Percentiles rank a stretch among this genome's conserved stretches.
Evolutionary conservation across 2,888 invertebrate genomes (phyloP).

Genomic region (Tortrix viridana): DNA sequence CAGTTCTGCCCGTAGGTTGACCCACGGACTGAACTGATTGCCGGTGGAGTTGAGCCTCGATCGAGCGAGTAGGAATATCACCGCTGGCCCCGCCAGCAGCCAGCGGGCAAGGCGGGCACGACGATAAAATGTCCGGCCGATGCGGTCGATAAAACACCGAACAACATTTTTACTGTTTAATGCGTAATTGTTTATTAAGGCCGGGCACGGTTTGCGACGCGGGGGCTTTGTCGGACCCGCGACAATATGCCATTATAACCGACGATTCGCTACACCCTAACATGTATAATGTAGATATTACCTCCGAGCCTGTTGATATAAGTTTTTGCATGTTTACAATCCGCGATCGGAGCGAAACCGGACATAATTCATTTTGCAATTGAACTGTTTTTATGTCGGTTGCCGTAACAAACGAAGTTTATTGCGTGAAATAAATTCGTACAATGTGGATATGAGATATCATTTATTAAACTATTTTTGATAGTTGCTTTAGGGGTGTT

Average conservation of each 20-base stretch:
- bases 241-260: conserved; percentile 63
- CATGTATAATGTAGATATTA: conserved; percentile 39
- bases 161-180: conserved; percentile 72
- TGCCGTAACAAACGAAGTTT: conserved; percentile 4
- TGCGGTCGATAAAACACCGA: conserved; percentile 67
- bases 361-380: conserved; percentile 42
- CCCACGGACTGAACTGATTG: too few relatives aligned
- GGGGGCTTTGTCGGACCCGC: conserved; percentile 65
- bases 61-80: too few relatives aligned
- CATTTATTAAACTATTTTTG: too few relatives aligned
- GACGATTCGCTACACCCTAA: conserved; percentile 65
- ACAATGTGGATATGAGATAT: too few relatives aligned
- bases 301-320: conserved; percentile 26
- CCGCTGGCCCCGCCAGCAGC: not conserved
- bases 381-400: not conserved
- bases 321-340: conserved; percentile 40
- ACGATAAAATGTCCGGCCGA: conserved; percentile 45
- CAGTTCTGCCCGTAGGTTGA: too few relatives aligned
- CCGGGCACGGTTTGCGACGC: conserved; percentile 45
- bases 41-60: too few relatives aligned
- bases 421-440: conserved; percentile 1
- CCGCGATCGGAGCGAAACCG: conserved; percentile 45
- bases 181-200: conserved; percentile 77
- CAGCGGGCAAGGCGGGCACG: conserved; percentile 17
- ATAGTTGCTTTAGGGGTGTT: too few relatives aligned